These are phyloP conservation scores for Sorex fumeus DNA, from an alignment of 2,113 vertebrate genomes.

Conservation along the genomic window DNA sequence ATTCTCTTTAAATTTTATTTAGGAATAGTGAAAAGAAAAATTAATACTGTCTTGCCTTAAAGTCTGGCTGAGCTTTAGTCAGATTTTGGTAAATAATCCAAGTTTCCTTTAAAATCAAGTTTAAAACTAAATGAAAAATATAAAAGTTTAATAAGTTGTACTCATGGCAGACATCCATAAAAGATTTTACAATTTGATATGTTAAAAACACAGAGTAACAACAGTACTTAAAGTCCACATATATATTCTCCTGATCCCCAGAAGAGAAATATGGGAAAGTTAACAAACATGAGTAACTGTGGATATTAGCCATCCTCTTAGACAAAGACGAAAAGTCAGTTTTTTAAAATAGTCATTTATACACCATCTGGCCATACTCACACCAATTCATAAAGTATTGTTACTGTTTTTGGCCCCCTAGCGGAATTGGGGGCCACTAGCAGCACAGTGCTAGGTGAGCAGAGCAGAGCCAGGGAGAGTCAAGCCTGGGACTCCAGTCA, in stretches of 20 bases:
- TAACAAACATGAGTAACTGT: neutral
- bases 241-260: neutral
- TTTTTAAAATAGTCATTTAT: constrained; percentile 27
- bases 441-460: too few species aligned
- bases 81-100: constrained; percentile 32
- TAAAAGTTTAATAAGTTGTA: constrained; percentile 25
- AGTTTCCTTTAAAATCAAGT: constrained; percentile 37
- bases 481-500: too few species aligned
- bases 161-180: neutral
- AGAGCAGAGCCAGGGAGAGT: too few species aligned
- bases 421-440: too few species aligned
- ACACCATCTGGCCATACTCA: neutral
- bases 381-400: neutral
- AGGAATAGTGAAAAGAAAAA: neutral
- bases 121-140: constrained; percentile 51
- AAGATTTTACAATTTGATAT: constrained; percentile 12
- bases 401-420: too few species aligned
- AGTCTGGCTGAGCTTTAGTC: neutral
- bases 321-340: constrained; percentile 48
- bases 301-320: neutral
- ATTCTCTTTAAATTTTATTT: neutral
- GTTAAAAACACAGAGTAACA: constrained; percentile 15
- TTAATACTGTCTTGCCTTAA: neutral
- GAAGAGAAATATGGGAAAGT: constrained; percentile 3
- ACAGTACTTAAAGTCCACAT: neutral